phyloP scores from a whole-genome alignment of 2,888 invertebrate species.

The Rutpela maculata region DNA sequence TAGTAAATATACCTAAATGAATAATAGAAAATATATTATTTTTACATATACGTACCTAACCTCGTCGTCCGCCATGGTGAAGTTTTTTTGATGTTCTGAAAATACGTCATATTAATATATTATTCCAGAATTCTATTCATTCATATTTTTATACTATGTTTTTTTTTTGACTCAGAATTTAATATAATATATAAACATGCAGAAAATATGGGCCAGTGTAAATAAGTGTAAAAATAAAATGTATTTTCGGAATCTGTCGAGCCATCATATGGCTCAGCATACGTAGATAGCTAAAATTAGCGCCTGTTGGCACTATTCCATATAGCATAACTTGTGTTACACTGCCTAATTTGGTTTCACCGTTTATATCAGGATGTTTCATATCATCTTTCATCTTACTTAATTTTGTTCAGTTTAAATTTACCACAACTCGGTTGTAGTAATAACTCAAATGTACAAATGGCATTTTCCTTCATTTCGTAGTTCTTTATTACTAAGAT shows the following conservation, averaged over 20 bases:
- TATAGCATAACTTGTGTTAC: slow-evolving; percentile 44
- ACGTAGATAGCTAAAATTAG: slow-evolving; percentile 24
- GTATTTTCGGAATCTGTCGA: slow-evolving; percentile 15
- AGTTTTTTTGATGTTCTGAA: slow-evolving; percentile 78
- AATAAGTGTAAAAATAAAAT: slow-evolving; percentile 31
- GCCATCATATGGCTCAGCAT: slow-evolving; percentile 14
- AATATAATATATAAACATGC: slow-evolving; percentile 38
- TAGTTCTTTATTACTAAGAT: too few relatives aligned
- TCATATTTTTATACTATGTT: background rate
- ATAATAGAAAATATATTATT: background rate
- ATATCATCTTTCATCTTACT: slow-evolving; percentile 41
- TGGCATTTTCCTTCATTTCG: too few relatives aligned
- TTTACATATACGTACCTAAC: slow-evolving; percentile 85
- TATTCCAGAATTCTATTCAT: background rate
- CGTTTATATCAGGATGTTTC: background rate
- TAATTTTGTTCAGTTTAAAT: background rate
- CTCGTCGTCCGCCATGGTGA: slow-evolving; percentile 95
- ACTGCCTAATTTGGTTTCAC: slow-evolving; percentile 61
- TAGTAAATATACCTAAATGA: too few relatives aligned
- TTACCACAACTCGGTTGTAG: too few relatives aligned
- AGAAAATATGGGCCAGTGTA: slow-evolving; percentile 38
- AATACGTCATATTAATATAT: slow-evolving; percentile 59
- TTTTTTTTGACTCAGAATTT: background rate
- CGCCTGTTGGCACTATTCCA: slow-evolving; percentile 24
- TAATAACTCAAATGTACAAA: too few relatives aligned